These are phyloP conservation scores for Trypoxylon attenuatum DNA, from an alignment of 2,888 invertebrate genomes.

Conservation along the genomic window DNA sequence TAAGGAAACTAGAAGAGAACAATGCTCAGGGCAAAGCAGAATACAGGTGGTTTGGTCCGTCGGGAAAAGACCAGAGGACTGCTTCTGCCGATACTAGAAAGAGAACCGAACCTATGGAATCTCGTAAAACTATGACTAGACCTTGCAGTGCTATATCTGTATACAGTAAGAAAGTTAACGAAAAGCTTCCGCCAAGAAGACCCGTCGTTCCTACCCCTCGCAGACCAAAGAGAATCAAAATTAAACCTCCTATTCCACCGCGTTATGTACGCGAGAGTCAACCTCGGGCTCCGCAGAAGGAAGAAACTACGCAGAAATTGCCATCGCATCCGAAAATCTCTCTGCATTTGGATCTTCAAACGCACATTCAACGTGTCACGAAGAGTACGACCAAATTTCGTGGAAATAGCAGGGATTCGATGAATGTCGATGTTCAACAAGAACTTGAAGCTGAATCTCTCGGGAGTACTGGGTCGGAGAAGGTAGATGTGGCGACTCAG, in stretches of 20 bases:
- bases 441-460: conserved; percentile 1
- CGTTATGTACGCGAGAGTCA: not conserved
- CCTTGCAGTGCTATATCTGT: conserved; percentile 51
- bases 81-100: conserved; percentile 46
- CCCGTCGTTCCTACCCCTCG: conserved; percentile 18
- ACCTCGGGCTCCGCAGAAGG: conserved; percentile 5
- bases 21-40: conserved; percentile 50
- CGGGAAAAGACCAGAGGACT: conserved; percentile 53
- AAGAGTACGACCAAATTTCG: not conserved
- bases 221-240: conserved; percentile 38
- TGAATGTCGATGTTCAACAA: not conserved
- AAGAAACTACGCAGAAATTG: conserved; percentile 2
- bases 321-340: conserved; percentile 45
- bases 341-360: conserved; percentile 64
- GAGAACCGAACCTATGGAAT: conserved; percentile 22
- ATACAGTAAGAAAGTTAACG: conserved; percentile 45
- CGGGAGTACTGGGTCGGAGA: conserved; percentile 70
- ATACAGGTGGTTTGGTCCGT: conserved; percentile 63
- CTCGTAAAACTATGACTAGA: conserved; percentile 22
- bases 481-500: conserved; percentile 65
- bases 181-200: conserved; percentile 35
- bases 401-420: conserved; percentile 3
- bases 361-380: conserved; percentile 51
- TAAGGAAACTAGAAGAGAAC: conserved; percentile 53
- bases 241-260: conserved; percentile 11